Evolutionary conservation across 2,113 vertebrate genomes (phyloP).

Genomic region (Microcebus lehilahytsara): DNA sequence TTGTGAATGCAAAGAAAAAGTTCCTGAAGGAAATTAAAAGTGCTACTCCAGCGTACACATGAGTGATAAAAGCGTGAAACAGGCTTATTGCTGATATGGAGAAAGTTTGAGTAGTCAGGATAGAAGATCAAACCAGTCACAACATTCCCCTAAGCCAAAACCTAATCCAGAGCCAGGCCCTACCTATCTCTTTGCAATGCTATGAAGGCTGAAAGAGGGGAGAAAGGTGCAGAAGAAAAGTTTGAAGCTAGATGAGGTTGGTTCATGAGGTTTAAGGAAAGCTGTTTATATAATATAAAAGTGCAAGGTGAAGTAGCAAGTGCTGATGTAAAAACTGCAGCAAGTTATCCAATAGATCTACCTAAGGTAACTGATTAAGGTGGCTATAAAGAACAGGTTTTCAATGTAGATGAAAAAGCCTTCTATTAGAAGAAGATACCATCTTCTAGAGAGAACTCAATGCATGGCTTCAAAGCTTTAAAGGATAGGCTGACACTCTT

Average conservation of each 20-base stretch:
- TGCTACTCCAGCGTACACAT: not conserved
- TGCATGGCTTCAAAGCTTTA: not conserved
- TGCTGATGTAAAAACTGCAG: not conserved
- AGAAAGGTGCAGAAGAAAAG: no score
- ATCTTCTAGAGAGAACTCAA: not conserved
- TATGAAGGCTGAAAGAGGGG: no score
- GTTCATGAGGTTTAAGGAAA: no score
- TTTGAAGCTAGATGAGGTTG: no score
- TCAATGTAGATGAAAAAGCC: not conserved
- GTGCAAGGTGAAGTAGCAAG: not conserved
- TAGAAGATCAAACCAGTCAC: not conserved
- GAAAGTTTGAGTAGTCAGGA: not conserved
- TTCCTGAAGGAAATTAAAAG: not conserved
- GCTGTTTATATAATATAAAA: no score
- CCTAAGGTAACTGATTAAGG: not conserved
- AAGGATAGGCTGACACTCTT: not conserved
- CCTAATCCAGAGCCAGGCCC: not conserved
- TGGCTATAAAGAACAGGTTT: not conserved
- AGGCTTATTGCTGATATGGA: not conserved
- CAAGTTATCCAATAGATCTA: not conserved
- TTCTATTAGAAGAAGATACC: not conserved
- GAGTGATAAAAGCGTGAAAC: not conserved
- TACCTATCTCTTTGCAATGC: no score
- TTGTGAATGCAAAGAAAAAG: not conserved
- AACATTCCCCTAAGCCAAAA: not conserved